These are phyloP conservation scores for Menura novaehollandiae DNA, from an alignment of 2,113 vertebrate genomes.

Conservation along the genomic window DNA sequence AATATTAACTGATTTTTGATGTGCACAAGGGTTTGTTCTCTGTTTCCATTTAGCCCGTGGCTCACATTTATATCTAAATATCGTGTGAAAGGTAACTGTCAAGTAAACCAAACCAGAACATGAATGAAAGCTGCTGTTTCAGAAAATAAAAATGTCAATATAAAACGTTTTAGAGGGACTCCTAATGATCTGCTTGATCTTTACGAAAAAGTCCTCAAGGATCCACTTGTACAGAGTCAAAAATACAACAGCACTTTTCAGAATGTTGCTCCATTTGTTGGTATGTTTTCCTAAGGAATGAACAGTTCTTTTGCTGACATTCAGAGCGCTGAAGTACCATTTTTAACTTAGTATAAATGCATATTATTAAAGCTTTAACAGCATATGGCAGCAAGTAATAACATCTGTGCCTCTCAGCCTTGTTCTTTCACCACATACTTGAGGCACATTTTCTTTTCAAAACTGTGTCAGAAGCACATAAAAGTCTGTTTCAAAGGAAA, in stretches of 20 bases:
- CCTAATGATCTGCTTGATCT: conserved; percentile 23
- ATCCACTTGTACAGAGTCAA: not conserved
- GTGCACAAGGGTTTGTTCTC: not conserved
- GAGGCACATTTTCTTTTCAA: not conserved
- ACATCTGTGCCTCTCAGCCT: conserved; percentile 2
- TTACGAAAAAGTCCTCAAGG: not conserved
- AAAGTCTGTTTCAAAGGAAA: not conserved
- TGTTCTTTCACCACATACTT: not conserved
- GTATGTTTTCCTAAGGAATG: not conserved
- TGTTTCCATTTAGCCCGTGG: not conserved
- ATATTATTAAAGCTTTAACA: conserved; percentile 6
- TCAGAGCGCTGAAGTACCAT: not conserved
- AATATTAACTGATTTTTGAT: not conserved
- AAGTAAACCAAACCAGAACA: not conserved
- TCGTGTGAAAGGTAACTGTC: not conserved
- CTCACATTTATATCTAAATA: not conserved
- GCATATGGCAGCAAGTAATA: conserved; percentile 13
- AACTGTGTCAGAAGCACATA: not conserved
- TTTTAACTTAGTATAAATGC: not conserved
- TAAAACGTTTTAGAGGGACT: not conserved
- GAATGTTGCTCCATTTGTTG: not conserved
- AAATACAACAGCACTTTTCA: not conserved
- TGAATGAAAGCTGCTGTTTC: not conserved
- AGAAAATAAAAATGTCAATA: conserved; percentile 13
- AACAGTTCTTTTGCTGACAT: not conserved